Conservation (phyloP, 2,797 vertebrate species). For the Scyliorhinus canicula region DNA sequence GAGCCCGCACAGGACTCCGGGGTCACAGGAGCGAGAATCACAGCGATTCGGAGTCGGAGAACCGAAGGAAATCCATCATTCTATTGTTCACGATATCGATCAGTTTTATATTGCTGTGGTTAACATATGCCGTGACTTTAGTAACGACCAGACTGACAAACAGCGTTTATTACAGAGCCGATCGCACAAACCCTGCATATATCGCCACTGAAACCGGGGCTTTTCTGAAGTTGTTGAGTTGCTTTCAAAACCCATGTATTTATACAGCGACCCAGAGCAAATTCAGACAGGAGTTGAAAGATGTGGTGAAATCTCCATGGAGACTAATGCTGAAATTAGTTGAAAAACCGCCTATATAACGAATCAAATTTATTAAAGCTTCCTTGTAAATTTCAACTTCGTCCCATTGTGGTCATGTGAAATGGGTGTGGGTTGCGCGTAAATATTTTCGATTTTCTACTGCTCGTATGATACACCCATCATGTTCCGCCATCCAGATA, state of each 20-base stretch:
- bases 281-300: no score
- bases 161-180: background rate
- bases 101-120: background rate
- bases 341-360: no score
- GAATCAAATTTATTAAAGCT: no score
- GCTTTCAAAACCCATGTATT: background rate
- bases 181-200: background rate
- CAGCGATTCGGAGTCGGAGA: background rate
- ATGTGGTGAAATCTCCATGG: no score
- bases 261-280: background rate
- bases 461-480: no score
- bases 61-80: background rate
- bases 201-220: background rate
- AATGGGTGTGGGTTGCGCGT: no score
- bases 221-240: background rate
- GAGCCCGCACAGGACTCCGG: background rate
- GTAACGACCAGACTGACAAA: background rate
- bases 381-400: no score
- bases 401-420: no score
- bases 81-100: no score
- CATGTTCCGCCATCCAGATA: no score
- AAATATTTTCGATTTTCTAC: no score
- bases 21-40: background rate
- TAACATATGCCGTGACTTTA: background rate
- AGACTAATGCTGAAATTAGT: no score